phyloP scores from a whole-genome alignment of 2,113 vertebrate species.

The Mobula hypostoma region DNA sequence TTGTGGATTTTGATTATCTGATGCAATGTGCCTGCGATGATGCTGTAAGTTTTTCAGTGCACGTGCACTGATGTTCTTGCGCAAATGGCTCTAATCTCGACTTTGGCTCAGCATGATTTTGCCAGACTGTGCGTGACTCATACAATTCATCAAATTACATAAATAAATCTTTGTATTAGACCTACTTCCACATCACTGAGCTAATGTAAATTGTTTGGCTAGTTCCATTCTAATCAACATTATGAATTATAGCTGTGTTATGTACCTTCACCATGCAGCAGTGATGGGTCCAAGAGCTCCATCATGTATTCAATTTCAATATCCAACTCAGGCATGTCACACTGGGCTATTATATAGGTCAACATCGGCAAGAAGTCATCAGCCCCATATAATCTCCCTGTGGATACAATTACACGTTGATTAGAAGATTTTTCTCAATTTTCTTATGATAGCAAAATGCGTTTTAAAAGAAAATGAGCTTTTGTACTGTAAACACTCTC shows the following conservation, averaged over 20 bases:
- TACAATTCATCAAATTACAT: neutral
- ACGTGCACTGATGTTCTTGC: too few relatives aligned
- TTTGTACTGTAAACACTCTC: neutral
- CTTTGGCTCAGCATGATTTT: neutral
- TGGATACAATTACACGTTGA: constrained; percentile 40
- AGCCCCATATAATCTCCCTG: constrained; percentile 90
- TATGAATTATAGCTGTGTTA: neutral
- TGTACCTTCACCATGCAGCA: constrained; percentile 88
- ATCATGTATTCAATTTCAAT: constrained; percentile 94
- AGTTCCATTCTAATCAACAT: neutral
- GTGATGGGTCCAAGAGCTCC: constrained; percentile 85
- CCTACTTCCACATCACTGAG: neutral
- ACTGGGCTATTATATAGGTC: constrained; percentile 89
- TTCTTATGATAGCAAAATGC: neutral
- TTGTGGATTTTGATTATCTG: too few relatives aligned
- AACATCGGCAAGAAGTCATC: constrained; percentile 94
- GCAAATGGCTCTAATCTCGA: too few relatives aligned
- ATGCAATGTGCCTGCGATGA: too few relatives aligned
- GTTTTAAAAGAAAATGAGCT: neutral
- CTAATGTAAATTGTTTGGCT: neutral
- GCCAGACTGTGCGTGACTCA: neutral
- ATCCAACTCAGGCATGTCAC: constrained; percentile 88
- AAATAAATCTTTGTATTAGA: neutral
- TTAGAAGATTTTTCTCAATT: neutral
- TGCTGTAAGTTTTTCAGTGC: too few relatives aligned